Base-by-base conservation (phyloP, 1,140 invertebrate genomes). In the Eriocheir sinensis region DNA sequence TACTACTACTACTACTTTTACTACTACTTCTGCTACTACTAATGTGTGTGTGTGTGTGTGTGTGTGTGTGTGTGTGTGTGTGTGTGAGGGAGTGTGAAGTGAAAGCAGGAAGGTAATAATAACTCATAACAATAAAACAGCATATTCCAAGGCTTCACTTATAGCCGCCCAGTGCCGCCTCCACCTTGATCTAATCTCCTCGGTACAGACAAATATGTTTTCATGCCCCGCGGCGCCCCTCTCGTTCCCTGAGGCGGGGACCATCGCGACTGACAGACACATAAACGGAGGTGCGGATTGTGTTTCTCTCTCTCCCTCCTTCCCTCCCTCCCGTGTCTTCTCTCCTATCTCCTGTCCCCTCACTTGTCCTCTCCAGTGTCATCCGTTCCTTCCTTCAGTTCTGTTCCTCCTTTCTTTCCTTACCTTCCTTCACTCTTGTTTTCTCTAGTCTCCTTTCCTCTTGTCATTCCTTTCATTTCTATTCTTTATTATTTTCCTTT, bases 221-320 rank as follows among this genome's bases (percentile, higher is more conserved):
- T 72, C 60, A 72, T 72, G 4, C 27, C 60, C n/a, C 60, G 27
- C 60, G n/a, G 60, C n/a, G 27, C 60, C 60, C n/a, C n/a, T 72
- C 60, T 72, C n/a, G 60, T 72, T 72, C 60, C n/a, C 17, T 72
- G 60, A 72, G 21, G n/a, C 60, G 60, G 60, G 60, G 60, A 72
- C 60, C 60, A 72, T 72, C 60, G 27, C 60, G 60, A 21, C n/a
- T 72, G 60, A 72, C 60, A 72, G 60, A 72, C 60, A n/a, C 60
- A 72, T 72, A 72, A 72, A 72, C 60, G 60, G 60, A n/a, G 60
- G 60, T 72, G 60, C 60, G 60, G 60, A 72, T 72, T 72, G 60
- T 72, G 60, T 72, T 41, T 86, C 40, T 86, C 83, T n/a, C 15
- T n/a, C 12, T 15, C 60, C 60, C 15, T 40, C 83, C n/a, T 34